Conservation (phyloP, 2,113 vertebrate species). For the Poeciliopsis prolifica region DNA sequence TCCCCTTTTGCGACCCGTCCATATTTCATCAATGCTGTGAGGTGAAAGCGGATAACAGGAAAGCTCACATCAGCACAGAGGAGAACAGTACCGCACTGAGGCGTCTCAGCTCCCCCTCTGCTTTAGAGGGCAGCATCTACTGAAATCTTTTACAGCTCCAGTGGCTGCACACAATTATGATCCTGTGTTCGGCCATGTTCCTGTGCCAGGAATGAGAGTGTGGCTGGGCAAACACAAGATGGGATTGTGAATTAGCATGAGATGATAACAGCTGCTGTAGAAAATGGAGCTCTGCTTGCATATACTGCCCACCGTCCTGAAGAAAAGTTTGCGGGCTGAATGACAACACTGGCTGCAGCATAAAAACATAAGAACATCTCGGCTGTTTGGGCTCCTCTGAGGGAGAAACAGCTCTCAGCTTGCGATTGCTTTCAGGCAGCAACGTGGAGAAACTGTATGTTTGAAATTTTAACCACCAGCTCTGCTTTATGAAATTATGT, state of each 20-base stretch:
- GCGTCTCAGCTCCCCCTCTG: slow-evolving; percentile 38
- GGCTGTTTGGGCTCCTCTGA: slow-evolving; percentile 21
- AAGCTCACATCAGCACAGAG: slow-evolving; percentile 41
- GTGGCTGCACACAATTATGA: slow-evolving; percentile 50
- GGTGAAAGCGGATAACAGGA: slow-evolving; percentile 61
- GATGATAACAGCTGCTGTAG: slow-evolving; percentile 45
- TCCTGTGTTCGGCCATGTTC: slow-evolving; percentile 22
- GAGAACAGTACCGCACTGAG: slow-evolving; percentile 41
- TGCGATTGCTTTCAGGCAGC: slow-evolving; percentile 12
- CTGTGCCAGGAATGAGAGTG: slow-evolving; percentile 54
- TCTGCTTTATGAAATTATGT: slow-evolving; percentile 16
- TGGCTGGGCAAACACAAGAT: slow-evolving; percentile 60
- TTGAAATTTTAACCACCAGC: not conserved
- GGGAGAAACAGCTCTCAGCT: slow-evolving; percentile 6
- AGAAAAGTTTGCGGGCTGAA: slow-evolving; percentile 16
- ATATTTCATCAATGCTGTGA: slow-evolving; percentile 46
- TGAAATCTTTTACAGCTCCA: slow-evolving; percentile 38
- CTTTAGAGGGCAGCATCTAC: slow-evolving; percentile 22
- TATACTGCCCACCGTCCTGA: slow-evolving; percentile 39
- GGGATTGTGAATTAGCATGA: slow-evolving; percentile 52
- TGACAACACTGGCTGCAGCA: not conserved
- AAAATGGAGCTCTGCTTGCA: slow-evolving; percentile 50
- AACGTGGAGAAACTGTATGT: slow-evolving; percentile 18
- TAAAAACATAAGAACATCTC: not conserved
- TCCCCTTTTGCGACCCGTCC: slow-evolving; percentile 37